Evolutionary conservation across 1,140 invertebrate species (phyloP), one percentile per base, ranked within the genome.

Genomic region (Nephila pilipes): DNA sequence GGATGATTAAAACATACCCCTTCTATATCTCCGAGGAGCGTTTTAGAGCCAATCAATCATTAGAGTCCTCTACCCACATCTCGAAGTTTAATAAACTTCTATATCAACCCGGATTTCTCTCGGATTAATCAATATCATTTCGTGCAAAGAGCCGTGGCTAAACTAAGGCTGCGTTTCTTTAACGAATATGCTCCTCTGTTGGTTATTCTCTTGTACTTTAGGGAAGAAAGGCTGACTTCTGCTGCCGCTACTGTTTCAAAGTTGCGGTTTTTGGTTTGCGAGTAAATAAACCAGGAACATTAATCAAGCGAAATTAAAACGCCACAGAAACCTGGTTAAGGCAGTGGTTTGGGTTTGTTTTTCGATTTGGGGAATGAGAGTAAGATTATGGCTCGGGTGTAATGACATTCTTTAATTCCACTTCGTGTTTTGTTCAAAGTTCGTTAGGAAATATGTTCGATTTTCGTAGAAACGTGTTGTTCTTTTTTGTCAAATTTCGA

Each of bases 41-140:
- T 18, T 79, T 79, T 79, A 79, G 69, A 32, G 25, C 25, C 25
- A 32, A 79, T 79, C 69, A 79, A 79, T 79, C 69, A 32, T 79
- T 79, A 79, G 8, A 38, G 69, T 10, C 25, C 25, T 4, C 25
- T 8, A 8, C 4, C 4, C 38, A 1, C 38, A 46, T 46, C 38
- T 46, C 14, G 69, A 79, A 79, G 69, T 79, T 79, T 79, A 38
- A 79, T 79, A 79, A 79, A 79, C 25, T 79, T 79, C 25, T 79
- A 12, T 79, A 79, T 32, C 16, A 79, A 79, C 69, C 69, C 4
- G 25, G 69, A 79, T 79, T 79, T 79, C 69, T 2, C 25, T 25
- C 10, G 69, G 69, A 79, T 36, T 79, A 79, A 79, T 79, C 69
- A 79, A 32, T 79, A 79, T 32, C n/a, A 32, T 79, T 79, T 79